Evolutionary conservation across 2,888 invertebrate genomes (phyloP), one percentile per base, ranked within the genome.

Genomic region (Drosophila mimetica): DNA sequence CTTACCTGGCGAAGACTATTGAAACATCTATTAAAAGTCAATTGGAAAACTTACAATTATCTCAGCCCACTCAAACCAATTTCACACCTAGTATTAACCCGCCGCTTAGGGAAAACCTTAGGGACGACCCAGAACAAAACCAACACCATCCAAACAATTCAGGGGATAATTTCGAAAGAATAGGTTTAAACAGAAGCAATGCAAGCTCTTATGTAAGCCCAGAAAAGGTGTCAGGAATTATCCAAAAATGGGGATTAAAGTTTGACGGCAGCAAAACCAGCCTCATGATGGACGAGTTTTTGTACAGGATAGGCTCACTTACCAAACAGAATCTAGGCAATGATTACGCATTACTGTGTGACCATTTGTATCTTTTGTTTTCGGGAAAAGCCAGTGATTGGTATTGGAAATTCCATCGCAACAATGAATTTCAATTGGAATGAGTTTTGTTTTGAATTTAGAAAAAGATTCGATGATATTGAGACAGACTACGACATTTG

Each of bases 371-470:
- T 20, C 48, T 34, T 20, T 18, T 34, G 9, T 48, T 34, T n/a
- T 20, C 32, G n/a, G 48, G 20, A 48, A 48, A 48, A 34, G 32
- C 32, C 8, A 48, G 48, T 5, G 32, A 20, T 48, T 34, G 32
- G 48, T 48, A 48, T n/a, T 48, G 32, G 47, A 48, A 32, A 9
- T 48, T 48, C 4, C 20, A 48, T 34, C 34, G 34, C n/a, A 48
- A 48, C 48, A 48, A 22, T 34, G 1, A 50, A 50, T 22, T 50
- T 22, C 34, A 6, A 22, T 34, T 48, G 48, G n/a, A 34, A 48
- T 3, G 20, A 11, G 6, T 50, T 50, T 50, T 50, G 6, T 36
- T n/a, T n/a, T 6, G 50, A 50, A 6, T 48, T 48, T n/a, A 34
- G 34, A 9, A 48, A 48, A 2, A 48, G 48, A 48, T 48, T 48